These are phyloP conservation scores for Erpobdella octoculata DNA, from an alignment of 2,888 invertebrate genomes.

Conservation along the genomic window DNA sequence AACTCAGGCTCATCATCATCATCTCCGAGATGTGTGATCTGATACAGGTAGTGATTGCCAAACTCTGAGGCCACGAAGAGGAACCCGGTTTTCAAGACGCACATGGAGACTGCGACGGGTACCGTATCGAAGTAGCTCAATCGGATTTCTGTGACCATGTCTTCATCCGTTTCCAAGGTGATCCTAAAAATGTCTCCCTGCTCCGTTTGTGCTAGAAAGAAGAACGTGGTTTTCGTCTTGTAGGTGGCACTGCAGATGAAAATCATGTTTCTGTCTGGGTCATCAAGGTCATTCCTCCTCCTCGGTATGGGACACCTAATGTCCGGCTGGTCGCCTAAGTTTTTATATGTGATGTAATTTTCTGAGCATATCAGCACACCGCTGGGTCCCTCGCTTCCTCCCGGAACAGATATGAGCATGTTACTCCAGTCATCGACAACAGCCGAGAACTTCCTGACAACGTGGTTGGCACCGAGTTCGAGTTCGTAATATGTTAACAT, in stretches of 20 bases:
- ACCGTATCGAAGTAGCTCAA: slow-evolving; percentile 98
- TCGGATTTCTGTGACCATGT: slow-evolving; percentile 92
- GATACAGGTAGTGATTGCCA: slow-evolving; percentile 98
- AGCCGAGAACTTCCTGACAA: slow-evolving; percentile 95
- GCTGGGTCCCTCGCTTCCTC: slow-evolving; percentile 95
- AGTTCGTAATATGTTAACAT: slow-evolving; percentile 95
- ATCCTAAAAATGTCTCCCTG: slow-evolving; percentile 96
- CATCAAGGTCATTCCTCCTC: slow-evolving; percentile 91
- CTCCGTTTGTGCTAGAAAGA: slow-evolving; percentile 96
- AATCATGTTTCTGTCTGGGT: slow-evolving; percentile 97
- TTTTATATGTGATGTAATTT: slow-evolving; percentile 97
- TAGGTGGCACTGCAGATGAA: slow-evolving; percentile 98
- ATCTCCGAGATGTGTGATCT: slow-evolving; percentile 97
- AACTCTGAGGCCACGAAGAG: slow-evolving; percentile 96
- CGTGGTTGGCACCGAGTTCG: slow-evolving; percentile 93
- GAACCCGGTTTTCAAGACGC: slow-evolving; percentile 96
- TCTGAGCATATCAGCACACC: slow-evolving; percentile 98
- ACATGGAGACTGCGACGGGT: slow-evolving; percentile 90
- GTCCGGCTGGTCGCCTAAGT: slow-evolving; percentile 96
- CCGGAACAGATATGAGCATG: slow-evolving; percentile 72
- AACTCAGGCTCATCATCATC: slow-evolving; percentile 98
- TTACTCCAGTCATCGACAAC: slow-evolving; percentile 96
- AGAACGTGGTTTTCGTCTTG: slow-evolving; percentile 98
- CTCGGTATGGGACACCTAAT: slow-evolving; percentile 89
- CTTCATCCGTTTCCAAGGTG: slow-evolving; percentile 90